Evolutionary conservation across 2,797 vertebrate species (phyloP).

Genomic region (Crocodylus rhombifer): DNA sequence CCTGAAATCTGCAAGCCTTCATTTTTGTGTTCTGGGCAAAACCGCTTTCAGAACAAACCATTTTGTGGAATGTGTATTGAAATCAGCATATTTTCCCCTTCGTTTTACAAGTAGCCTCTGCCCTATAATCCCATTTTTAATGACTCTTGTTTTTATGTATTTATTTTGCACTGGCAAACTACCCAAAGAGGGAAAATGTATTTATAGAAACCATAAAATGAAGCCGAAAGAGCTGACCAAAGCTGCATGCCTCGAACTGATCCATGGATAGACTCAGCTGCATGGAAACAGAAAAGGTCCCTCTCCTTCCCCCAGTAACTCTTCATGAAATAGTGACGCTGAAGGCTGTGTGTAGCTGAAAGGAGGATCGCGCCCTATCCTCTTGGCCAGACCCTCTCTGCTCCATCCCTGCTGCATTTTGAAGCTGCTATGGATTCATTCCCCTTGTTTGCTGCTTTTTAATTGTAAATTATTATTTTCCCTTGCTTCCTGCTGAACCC

Average conservation of each 20-base stretch:
- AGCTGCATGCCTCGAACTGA: neutral
- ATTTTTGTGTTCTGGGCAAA: neutral
- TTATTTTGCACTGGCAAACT: neutral
- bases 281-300: rapidly evolving
- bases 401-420: rapidly evolving
- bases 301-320: neutral
- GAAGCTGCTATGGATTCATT: conserved; percentile 39
- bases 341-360: neutral
- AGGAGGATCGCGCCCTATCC: neutral
- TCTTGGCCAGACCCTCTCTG: neutral
- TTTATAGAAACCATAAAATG: rapidly evolving
- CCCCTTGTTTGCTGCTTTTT: neutral
- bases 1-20: neutral
- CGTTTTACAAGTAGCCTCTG: neutral
- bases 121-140: neutral
- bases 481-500: neutral
- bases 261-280: neutral
- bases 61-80: rapidly evolving
- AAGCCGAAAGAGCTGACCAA: neutral
- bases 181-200: neutral
- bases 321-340: neutral
- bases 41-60: neutral
- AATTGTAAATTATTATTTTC: neutral
- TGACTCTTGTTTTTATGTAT: neutral
- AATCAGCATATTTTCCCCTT: neutral